Evolutionary conservation across 92 coral and sea anemone genomes (phyloP), one percentile per base, ranked within the genome.

Genomic region (Epizoanthus illoricatus): DNA sequence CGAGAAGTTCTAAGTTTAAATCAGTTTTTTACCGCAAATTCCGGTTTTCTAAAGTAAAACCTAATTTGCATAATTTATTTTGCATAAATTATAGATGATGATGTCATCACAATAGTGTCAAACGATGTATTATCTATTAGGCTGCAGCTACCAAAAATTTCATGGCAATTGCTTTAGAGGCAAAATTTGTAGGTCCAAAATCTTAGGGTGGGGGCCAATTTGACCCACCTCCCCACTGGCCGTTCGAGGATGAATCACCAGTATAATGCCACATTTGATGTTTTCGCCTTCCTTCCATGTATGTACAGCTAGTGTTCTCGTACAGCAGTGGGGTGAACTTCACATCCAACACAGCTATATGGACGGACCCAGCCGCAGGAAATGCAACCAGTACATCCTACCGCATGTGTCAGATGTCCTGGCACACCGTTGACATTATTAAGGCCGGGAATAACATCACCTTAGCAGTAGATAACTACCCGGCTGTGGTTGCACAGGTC

Each of bases 321-420:
- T 59, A 75, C 33, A 57, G 40, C 62, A 75, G 24, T 39, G 80
- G 61, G n/a, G 56, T 72, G 76, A 72, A 72, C 57, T 72, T 36
- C 33, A 72, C 76, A 18, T 57, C 61, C 72, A 13, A 41, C 47
- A 67, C 72, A 36, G 47, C 47, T 2, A 39, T 13, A 12, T 75
- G 80, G 80, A 75, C 80, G 43, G 80, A 75, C 28, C 80, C 80
- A 20, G 68, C 68, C 5, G 80, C 19, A 15, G 80, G 49, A 58
- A 75, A 75, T 54, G 39, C 43, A 39, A 75, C 67, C 5, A 16
- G 5, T n/a, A 33, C 72, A n/a, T 67, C 72, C 39, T 67, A 67
- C 41, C n/a, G 15, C 43, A 36, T 67, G 17, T 67, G 72, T 12
- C 72, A 67, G 72, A 67, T 67, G 72, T 36, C 72, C 72, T 67